Evolutionary conservation across 2,113 vertebrate genomes (phyloP), one percentile per base, ranked within the genome.

Genomic region (Daboia siamensis): DNA sequence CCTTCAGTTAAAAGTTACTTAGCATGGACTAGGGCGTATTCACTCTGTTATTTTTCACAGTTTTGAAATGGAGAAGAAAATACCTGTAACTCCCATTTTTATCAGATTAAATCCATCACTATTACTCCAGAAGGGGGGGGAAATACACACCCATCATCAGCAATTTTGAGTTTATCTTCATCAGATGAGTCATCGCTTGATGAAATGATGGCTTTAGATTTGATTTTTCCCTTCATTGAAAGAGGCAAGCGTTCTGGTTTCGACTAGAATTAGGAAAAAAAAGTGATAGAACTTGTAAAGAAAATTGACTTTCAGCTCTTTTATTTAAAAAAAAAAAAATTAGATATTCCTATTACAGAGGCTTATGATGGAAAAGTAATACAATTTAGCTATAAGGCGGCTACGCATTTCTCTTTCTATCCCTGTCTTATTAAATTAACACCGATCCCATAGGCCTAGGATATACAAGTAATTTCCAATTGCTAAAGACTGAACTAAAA

Each of bases 181-280:
- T 99, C 99, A 23, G 99, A 99, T 87, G 99, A 99, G 94, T 99
- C 99, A 51, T 98, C 98, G 10, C 99, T 99, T 29, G 99, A 99
- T 26, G 99, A 99, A 97, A 99, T 99, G 94, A 99, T 99, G 69
- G 99, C 99, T 98, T 99, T 99, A n/a, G 99, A 99, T 97, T 99
- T 99, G 95, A 99, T 99, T 97, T 99, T 99, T 89, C 99, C 99
- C 97, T 99, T 99, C 97, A 99, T 98, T 96, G 99, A 99, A 87
- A 98, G 98, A 90, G 99, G 98, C 96, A 99, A 96, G 89, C 98
- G 98, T 95, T 99, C 99, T 94, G 98, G 98, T 95, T 98, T 98
- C 29, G 96, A n/a, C 98, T 99, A 69, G 0, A 44, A 7, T 44
- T 92, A 0, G 84, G n/a, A 3, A 3, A 87, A 93, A 55, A 39